Evolutionary conservation across 1,140 invertebrate species (phyloP).

Genomic region (Heliconius himera): DNA sequence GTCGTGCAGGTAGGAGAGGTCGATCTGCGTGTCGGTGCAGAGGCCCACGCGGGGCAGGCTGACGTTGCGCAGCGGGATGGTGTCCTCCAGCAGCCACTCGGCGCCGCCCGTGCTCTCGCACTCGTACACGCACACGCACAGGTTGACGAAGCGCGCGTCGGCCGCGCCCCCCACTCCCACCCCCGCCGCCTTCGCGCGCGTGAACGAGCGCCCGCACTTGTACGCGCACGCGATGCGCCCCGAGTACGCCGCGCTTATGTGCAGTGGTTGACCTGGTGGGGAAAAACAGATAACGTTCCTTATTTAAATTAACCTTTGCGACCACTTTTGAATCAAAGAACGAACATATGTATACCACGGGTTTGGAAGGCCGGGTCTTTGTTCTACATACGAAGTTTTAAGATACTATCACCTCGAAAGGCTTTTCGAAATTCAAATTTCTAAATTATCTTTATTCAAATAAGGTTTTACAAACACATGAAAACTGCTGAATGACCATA

Average conservation of each 20-base stretch:
- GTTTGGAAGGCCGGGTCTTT: too few species aligned
- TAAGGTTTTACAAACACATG: too few species aligned
- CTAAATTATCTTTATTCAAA: too few species aligned
- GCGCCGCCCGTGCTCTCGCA: constrained; percentile 98
- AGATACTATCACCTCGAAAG: not conserved
- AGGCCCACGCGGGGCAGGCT: constrained; percentile 91
- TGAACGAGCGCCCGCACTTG: constrained; percentile 94
- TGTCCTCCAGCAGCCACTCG: constrained; percentile 99
- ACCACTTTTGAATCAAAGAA: not conserved
- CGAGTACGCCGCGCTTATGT: constrained; percentile 98
- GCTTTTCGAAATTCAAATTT: too few species aligned
- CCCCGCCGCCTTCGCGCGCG: constrained; percentile 82
- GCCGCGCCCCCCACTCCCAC: constrained; percentile 57
- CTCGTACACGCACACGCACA: constrained; percentile 99
- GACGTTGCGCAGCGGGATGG: constrained; percentile 94
- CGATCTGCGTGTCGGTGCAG: constrained; percentile 87
- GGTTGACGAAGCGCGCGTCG: constrained; percentile 94
- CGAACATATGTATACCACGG: not conserved
- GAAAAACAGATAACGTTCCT: not conserved
- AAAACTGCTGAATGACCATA: too few species aligned
- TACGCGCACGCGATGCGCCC: constrained; percentile 98
- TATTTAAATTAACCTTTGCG: too few species aligned
- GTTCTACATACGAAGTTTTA: too few species aligned
- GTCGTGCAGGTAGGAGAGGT: constrained; percentile 92
- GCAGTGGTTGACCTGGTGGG: constrained; percentile 88